Evolutionary conservation across 2,797 vertebrate species (phyloP).

Genomic region (Manis pentadactyla): DNA sequence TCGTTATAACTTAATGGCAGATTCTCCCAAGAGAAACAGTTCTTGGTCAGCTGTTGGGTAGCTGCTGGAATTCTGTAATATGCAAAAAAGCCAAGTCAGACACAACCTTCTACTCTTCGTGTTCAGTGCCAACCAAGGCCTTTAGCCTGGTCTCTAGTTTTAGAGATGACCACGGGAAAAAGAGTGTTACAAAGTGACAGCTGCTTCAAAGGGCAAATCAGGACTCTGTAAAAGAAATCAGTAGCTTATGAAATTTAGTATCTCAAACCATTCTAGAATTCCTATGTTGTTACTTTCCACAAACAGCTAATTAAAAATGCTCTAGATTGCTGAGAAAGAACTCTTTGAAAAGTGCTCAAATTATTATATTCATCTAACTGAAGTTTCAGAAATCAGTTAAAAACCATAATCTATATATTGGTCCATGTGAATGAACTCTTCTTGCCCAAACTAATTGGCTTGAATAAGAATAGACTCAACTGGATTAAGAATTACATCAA

Average conservation of each 20-base stretch:
- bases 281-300: not conserved
- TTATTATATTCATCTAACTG: not conserved
- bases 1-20: slow-evolving; percentile 52
- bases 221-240: slow-evolving; percentile 25
- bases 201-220: not conserved
- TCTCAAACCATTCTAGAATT: not conserved
- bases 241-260: not conserved
- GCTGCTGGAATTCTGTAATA: slow-evolving; percentile 35
- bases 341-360: slow-evolving; percentile 29
- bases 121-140: slow-evolving; percentile 1
- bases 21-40: slow-evolving; percentile 58
- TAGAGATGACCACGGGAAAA: not conserved
- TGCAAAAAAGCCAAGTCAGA: slow-evolving; percentile 38
- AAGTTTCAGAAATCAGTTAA: slow-evolving; percentile 44
- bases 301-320: not conserved
- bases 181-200: not conserved
- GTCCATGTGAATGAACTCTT: slow-evolving; percentile 14
- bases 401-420: not conserved
- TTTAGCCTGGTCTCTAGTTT: slow-evolving; percentile 14
- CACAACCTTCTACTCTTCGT: not conserved
- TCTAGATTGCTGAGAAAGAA: slow-evolving; percentile 4
- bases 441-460: slow-evolving; percentile 5
- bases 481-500: slow-evolving; percentile 46
- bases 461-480: not conserved
- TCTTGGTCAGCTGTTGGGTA: slow-evolving; percentile 36